A percentile compares a stretch with the other conserved stretches of the same genome.
phyloP scores from a whole-genome alignment of 2,797 vertebrate species.

The Diceros bicornis region DNA sequence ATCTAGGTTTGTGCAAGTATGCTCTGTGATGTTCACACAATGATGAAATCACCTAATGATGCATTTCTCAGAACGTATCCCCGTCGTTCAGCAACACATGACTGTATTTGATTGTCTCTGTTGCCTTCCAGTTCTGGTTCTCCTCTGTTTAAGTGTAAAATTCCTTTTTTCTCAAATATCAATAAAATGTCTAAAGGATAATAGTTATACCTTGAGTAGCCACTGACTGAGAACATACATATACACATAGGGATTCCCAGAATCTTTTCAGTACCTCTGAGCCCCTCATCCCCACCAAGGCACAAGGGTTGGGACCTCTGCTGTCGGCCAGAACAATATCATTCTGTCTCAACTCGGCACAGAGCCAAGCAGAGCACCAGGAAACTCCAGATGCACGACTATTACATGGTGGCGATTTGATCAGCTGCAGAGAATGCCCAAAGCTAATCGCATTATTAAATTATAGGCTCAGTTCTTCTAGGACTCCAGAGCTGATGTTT shows the following conservation, averaged over 20 bases:
- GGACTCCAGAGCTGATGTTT: neutral
- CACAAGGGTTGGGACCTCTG: neutral
- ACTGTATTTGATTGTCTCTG: neutral
- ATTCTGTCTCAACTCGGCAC: neutral
- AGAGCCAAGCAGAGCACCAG: neutral
- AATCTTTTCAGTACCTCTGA: neutral
- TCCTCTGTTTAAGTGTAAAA: neutral
- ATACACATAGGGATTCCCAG: neutral
- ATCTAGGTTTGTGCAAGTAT: too few relatives aligned
- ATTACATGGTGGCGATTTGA: neutral
- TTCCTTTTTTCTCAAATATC: neutral
- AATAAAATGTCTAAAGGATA: neutral
- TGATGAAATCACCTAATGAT: too few relatives aligned
- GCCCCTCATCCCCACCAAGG: neutral
- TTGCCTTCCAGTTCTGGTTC: neutral
- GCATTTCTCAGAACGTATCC: neutral
- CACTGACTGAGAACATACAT: neutral
- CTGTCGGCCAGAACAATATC: neutral
- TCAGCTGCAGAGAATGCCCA: neutral
- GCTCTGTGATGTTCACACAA: too few relatives aligned
- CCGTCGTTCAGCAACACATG: too few relatives aligned
- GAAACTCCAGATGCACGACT: neutral
- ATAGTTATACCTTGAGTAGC: neutral
- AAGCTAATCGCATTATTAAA: neutral
- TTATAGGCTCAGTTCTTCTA: neutral